These are phyloP conservation scores for Sitta europaea DNA, from an alignment of 2,113 vertebrate species.

Conservation along the genomic window DNA sequence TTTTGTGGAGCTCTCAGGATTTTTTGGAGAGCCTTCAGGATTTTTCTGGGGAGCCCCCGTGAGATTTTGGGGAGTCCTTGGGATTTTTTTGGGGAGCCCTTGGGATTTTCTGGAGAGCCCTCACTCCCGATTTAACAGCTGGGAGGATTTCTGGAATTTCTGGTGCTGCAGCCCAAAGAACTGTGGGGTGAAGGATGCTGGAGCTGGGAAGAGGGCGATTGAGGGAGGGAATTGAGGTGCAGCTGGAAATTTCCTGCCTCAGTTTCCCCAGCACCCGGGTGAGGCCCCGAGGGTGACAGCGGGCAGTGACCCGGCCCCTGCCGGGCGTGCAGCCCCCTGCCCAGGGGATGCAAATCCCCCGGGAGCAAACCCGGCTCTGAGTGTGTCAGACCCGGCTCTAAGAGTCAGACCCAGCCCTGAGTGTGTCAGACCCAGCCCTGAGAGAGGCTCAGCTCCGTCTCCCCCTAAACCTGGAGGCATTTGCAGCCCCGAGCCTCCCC, in stretches of 20 bases:
- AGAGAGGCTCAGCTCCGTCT: not conserved
- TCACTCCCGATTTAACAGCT: not conserved
- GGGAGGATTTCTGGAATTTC: not conserved
- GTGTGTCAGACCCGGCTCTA: too few species aligned
- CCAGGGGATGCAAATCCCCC: not conserved
- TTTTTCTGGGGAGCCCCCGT: too few species aligned
- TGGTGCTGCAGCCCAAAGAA: not conserved
- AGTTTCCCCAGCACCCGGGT: not conserved
- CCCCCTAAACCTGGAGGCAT: not conserved
- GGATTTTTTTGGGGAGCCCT: not conserved
- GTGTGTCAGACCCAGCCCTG: accelerated
- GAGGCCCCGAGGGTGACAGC: not conserved
- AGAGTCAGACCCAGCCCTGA: not conserved
- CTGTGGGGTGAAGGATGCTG: not conserved
- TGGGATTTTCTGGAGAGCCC: not conserved
- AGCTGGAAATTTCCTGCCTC: not conserved
- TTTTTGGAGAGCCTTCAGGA: too few species aligned
- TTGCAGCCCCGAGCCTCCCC: not conserved
- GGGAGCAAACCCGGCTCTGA: not conserved
- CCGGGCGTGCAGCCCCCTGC: not conserved
- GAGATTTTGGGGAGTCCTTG: too few species aligned
- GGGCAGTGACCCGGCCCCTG: not conserved
- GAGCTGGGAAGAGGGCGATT: not conserved
- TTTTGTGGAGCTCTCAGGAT: not conserved
- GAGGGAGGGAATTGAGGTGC: not conserved